Evolutionary conservation across 2,113 vertebrate genomes (phyloP).

Genomic region (Brachyhypopomus occidentalis): DNA sequence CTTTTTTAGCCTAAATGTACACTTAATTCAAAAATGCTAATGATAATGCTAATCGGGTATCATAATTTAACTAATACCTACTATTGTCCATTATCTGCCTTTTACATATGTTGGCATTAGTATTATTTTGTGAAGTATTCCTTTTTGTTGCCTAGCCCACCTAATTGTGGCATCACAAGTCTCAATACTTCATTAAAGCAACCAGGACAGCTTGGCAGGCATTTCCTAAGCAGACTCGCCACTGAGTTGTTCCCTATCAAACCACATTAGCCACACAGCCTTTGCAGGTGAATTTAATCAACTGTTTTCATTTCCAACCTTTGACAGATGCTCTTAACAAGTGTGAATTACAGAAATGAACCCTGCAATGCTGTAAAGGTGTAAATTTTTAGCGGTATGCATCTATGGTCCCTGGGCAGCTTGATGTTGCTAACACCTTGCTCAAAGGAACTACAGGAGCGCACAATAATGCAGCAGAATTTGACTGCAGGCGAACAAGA

Average conservation of each 20-base stretch:
- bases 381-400: too few relatives aligned
- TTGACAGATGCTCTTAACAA: too few relatives aligned
- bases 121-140: neutral
- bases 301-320: too few relatives aligned
- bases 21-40: neutral
- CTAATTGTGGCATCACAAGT: conserved; percentile 5
- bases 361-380: too few relatives aligned
- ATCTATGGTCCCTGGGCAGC: too few relatives aligned
- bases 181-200: conserved; percentile 49
- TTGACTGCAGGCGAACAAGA: conserved; percentile 50
- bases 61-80: too few relatives aligned
- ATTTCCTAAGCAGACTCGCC: conserved; percentile 12
- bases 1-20: neutral
- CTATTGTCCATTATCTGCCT: too few relatives aligned
- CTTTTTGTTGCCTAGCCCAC: neutral
- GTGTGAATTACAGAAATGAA: too few relatives aligned
- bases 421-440: too few relatives aligned
- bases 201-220: conserved; percentile 3
- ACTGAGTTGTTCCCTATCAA: conserved; percentile 44
- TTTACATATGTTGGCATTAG: too few relatives aligned
- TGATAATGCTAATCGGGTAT: too few relatives aligned
- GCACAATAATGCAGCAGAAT: conserved; percentile 53
- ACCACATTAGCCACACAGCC: conserved; percentile 62
- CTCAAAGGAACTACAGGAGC: neutral
- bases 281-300: conserved; percentile 70